These are phyloP conservation scores for Callipepla californica DNA, from an alignment of 2,113 vertebrate species.

Conservation along the genomic window DNA sequence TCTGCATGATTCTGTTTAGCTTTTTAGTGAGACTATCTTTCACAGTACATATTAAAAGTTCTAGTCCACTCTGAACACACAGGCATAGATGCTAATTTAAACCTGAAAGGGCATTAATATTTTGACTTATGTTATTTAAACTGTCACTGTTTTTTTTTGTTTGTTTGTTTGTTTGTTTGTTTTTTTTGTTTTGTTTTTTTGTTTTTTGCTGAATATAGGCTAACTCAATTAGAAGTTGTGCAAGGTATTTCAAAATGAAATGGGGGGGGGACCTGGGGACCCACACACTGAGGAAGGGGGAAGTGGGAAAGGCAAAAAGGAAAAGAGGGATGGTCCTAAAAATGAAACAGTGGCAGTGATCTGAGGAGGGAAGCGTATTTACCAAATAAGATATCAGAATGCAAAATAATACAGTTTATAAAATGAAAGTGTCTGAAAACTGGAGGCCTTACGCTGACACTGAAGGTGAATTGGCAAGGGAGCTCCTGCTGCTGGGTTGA, in stretches of 20 bases:
- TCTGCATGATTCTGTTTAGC: background rate
- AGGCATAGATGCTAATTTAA: constrained; percentile 1
- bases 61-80: background rate
- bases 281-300: too few relatives aligned
- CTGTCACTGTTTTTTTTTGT: background rate
- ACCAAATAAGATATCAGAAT: too few relatives aligned
- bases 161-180: background rate
- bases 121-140: background rate
- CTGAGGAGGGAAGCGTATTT: too few relatives aligned
- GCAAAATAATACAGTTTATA: too few relatives aligned
- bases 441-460: too few relatives aligned
- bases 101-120: background rate
- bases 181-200: background rate
- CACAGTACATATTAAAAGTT: background rate
- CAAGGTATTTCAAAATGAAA: background rate
- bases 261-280: too few relatives aligned
- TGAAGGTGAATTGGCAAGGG: too few relatives aligned
- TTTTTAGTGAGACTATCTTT: background rate
- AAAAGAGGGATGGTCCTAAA: too few relatives aligned
- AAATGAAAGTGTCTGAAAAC: too few relatives aligned
- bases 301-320: too few relatives aligned
- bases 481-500: too few relatives aligned
- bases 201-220: background rate
- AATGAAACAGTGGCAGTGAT: too few relatives aligned
- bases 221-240: background rate